These are phyloP conservation scores for Trinorchestia longiramus DNA, from an alignment of 1,140 invertebrate genomes.

Conservation along the genomic window DNA sequence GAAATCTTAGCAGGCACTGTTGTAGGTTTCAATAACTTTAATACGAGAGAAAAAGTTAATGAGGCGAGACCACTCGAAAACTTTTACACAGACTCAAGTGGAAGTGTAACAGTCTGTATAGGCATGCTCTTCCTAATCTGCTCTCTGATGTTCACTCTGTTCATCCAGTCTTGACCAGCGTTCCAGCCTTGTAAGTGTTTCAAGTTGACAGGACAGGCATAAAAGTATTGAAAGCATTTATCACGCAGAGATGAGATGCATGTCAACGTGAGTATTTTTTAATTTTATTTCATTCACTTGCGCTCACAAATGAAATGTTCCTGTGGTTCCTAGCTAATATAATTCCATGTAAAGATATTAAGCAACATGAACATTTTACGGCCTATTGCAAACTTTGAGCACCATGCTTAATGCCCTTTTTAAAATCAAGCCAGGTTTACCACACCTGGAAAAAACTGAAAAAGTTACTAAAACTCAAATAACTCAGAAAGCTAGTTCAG, in stretches of 20 bases:
- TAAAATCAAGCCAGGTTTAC: too few relatives aligned
- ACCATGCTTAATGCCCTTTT: too few relatives aligned
- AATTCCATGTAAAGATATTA: too few relatives aligned
- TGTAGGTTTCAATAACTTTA: not conserved
- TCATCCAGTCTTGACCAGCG: not conserved
- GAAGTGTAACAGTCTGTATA: not conserved
- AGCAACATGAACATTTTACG: too few relatives aligned
- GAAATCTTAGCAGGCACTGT: not conserved
- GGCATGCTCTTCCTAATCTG: not conserved
- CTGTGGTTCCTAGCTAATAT: too few relatives aligned
- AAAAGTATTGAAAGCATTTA: not conserved
- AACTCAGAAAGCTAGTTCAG: too few relatives aligned
- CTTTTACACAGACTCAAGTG: not conserved
- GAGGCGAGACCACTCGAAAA: not conserved
- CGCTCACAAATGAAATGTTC: too few relatives aligned
- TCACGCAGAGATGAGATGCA: not conserved
- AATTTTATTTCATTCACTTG: not conserved
- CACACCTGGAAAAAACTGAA: too few relatives aligned
- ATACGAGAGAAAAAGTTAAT: not conserved
- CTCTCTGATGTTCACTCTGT: not conserved
- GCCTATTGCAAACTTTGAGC: too few relatives aligned
- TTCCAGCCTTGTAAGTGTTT: not conserved
- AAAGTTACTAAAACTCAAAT: too few relatives aligned
- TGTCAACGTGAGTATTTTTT: not conserved
- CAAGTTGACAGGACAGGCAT: not conserved